Evolutionary conservation across 2,888 invertebrate genomes (phyloP).

Genomic region (Clistopyga incitator): DNA sequence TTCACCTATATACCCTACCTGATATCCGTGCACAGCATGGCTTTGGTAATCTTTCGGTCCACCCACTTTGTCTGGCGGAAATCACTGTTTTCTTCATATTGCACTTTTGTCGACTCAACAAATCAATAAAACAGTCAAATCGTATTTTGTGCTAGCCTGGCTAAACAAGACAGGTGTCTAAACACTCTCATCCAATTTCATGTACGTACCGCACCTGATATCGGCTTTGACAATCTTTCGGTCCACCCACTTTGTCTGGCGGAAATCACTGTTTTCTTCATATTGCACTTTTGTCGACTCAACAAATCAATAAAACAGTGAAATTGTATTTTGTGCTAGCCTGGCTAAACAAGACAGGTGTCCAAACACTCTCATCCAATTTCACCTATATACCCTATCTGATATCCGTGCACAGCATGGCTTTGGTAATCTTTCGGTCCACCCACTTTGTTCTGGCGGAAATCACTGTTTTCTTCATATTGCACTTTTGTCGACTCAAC

Average conservation of each 20-base stretch:
- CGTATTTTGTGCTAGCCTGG: too few relatives aligned
- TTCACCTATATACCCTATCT: not conserved
- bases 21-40: not conserved
- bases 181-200: not conserved
- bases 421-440: slow-evolving; percentile 10
- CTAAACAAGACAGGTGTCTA: too few relatives aligned
- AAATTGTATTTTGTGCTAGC: too few relatives aligned
- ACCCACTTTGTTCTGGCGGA: slow-evolving; percentile 21
- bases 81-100: slow-evolving; percentile 8
- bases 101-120: too few relatives aligned
- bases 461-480: slow-evolving; percentile 16
- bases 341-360: too few relatives aligned
- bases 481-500: too few relatives aligned
- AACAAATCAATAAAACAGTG: too few relatives aligned
- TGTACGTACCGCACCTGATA: not conserved
- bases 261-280: slow-evolving; percentile 6
- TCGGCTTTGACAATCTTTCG: slow-evolving; percentile 3
- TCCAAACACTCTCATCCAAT: slow-evolving; percentile 2
- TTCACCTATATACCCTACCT: not conserved
- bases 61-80: slow-evolving; percentile 21
- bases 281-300: too few relatives aligned
- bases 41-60: slow-evolving; percentile 11
- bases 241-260: slow-evolving; percentile 23
- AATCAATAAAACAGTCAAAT: too few relatives aligned
- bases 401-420: not conserved